These are phyloP conservation scores for Prunella fulvescens DNA, from an alignment of 2,113 vertebrate species.

Conservation along the genomic window DNA sequence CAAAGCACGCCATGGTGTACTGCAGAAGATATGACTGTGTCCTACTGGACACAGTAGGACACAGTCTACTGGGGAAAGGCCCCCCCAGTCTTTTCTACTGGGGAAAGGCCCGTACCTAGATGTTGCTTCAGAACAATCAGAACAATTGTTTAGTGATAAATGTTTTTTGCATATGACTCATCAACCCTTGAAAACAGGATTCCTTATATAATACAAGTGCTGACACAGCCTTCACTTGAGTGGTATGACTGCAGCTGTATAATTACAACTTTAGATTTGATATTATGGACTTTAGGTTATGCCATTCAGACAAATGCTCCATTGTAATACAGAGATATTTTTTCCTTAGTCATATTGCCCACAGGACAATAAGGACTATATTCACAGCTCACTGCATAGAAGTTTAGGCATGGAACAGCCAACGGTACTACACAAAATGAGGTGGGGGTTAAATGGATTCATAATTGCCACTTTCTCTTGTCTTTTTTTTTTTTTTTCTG, in stretches of 20 bases:
- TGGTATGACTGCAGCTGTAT: conserved; percentile 43
- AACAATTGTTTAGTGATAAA: conserved; percentile 37
- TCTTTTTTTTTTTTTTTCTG: neutral
- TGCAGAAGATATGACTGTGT: neutral
- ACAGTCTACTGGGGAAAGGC: neutral
- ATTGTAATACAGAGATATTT: conserved; percentile 12
- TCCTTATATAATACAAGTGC: conserved; percentile 5
- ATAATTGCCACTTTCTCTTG: conserved; percentile 14
- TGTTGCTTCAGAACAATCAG: neutral
- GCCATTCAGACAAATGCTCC: neutral
- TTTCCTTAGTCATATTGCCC: conserved; percentile 21
- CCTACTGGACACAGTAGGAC: no score
- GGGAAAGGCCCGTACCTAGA: neutral
- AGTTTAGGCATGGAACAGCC: neutral
- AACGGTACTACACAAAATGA: neutral
- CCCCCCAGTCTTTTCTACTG: no score
- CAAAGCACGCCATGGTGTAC: neutral
- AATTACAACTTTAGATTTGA: conserved; percentile 59
- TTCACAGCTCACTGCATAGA: neutral
- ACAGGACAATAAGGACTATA: neutral
- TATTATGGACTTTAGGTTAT: conserved; percentile 13
- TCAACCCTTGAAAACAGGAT: conserved; percentile 45
- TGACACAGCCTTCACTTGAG: conserved; percentile 37
- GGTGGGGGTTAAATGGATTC: conserved; percentile 33
- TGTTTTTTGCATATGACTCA: conserved; percentile 50